Conservation (phyloP, 35 echinoderm and acorn worm genomes). For the Lytechinus pictus region DNA sequence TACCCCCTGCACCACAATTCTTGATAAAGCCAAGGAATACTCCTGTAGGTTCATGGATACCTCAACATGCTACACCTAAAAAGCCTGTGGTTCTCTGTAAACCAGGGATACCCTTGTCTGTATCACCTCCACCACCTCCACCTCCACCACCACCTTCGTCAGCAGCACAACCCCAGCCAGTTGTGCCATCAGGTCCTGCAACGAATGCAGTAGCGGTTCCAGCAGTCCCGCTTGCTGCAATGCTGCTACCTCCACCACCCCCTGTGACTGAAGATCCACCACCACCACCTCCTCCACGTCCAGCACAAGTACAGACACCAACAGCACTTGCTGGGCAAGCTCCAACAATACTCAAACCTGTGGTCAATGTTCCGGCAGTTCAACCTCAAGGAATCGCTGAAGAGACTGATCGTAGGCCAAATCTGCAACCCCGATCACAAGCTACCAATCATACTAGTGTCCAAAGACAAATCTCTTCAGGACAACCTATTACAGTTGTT, state of each 20-base stretch:
- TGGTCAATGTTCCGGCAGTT: neutral
- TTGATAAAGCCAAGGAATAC: neutral
- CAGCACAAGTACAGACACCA: neutral
- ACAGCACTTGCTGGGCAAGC: neutral
- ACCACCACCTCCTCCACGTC: constrained; percentile 12
- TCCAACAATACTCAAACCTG: neutral
- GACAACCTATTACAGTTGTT: constrained; percentile 1
- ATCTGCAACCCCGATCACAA: neutral
- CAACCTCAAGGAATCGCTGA: neutral
- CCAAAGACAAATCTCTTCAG: neutral
- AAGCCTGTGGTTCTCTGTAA: neutral
- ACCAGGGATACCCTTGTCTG: neutral
- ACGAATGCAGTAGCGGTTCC: neutral
- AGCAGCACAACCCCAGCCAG: neutral
- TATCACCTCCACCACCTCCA: constrained; percentile 19
- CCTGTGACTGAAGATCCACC: constrained; percentile 5
- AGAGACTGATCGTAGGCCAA: neutral
- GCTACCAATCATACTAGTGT: neutral
- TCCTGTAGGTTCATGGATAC: constrained; percentile 20
- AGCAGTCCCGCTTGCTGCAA: constrained; percentile 22
- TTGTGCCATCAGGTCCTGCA: constrained; percentile 3
- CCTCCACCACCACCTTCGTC: constrained; percentile 46
- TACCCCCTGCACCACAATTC: neutral
- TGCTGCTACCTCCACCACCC: constrained; percentile 37
- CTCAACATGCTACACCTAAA: neutral